Evolutionary conservation across 2,113 vertebrate genomes (phyloP), one percentile per base, ranked within the genome.

Genomic region (Sceloporus tristichus): DNA sequence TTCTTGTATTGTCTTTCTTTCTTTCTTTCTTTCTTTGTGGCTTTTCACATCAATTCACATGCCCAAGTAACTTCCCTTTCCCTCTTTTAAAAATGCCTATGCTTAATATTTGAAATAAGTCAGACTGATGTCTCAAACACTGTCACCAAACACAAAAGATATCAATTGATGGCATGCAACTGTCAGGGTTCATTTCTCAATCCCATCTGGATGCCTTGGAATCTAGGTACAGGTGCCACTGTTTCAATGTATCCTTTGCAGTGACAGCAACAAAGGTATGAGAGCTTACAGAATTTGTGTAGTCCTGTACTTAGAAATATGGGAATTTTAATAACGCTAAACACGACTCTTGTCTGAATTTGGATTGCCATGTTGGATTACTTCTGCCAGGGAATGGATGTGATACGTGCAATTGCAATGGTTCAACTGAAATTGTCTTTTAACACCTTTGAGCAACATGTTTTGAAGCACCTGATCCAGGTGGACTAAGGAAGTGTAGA

Each of bases 181-280:
- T 21, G 34, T 23, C 56, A 75, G 54, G 68, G 27, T 48, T 79
- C n/a, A 29, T 86, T 79, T 79, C 27, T 16, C 54, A 82, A 4
- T 65, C 54, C 68, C 25, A 79, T 38, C 21, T 18, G 2, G 77
- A 79, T 86, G n/a, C 27, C 42, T 42, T 53, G 82, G 40, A 56
- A 68, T 54, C 53, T 81, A 56, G 21, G 10, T 87, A 3, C 71
- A 66, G 21, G 1, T 54, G 70, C 38, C 82, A 8, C 48, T 90
- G 29, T 76, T 73, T 71, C 11, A 93, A 91, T 59, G 53, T 90
- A 84, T 34, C 6, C 9, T 85, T 38, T 62, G 29, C 48, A 25
- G 18, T 25, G 48, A 16, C 42, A 38, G 19, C 21, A 54, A 68
- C 48, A 18, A 9, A 62, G n/a, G 16, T 68, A 34, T 27, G 27